These are phyloP conservation scores for Drosophila subobscura DNA, from an alignment of 1,140 invertebrate genomes.

Conservation along the genomic window DNA sequence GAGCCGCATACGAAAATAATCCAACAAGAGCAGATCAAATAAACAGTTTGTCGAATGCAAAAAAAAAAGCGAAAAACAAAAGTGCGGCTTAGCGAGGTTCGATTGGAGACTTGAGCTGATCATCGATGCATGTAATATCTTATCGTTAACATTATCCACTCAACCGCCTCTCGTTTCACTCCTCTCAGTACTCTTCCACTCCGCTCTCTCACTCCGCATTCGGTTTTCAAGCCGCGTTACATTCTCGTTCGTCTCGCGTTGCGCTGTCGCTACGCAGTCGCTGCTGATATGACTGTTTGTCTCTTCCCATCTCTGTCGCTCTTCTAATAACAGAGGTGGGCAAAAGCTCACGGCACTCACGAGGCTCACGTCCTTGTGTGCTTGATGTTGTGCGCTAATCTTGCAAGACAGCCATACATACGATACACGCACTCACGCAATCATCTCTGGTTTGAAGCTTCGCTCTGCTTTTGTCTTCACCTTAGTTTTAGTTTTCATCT, in stretches of 20 bases:
- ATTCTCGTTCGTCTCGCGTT: conserved; percentile 57
- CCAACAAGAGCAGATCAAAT: no score
- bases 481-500: conserved; percentile 14
- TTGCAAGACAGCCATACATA: no score
- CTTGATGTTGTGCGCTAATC: no score
- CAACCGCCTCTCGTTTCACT: conserved; percentile 6
- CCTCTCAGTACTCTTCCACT: background rate
- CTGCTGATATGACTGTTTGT: background rate
- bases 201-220: conserved; percentile 27
- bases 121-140: background rate
- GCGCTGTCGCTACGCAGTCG: conserved; percentile 10
- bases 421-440: no score
- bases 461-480: conserved; percentile 12
- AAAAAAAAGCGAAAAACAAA: conserved; percentile 25
- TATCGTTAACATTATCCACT: background rate
- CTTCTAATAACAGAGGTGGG: no score
- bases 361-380: no score
- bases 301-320: conserved; percentile 8
- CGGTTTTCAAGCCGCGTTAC: conserved; percentile 54
- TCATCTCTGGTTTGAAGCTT: no score
- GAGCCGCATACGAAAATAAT: no score
- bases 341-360: no score
- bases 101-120: background rate
- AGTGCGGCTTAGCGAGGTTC: background rate
- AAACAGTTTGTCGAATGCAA: no score